phyloP scores from a whole-genome alignment of 2,113 vertebrate genomes.

The Strix uralensis region DNA sequence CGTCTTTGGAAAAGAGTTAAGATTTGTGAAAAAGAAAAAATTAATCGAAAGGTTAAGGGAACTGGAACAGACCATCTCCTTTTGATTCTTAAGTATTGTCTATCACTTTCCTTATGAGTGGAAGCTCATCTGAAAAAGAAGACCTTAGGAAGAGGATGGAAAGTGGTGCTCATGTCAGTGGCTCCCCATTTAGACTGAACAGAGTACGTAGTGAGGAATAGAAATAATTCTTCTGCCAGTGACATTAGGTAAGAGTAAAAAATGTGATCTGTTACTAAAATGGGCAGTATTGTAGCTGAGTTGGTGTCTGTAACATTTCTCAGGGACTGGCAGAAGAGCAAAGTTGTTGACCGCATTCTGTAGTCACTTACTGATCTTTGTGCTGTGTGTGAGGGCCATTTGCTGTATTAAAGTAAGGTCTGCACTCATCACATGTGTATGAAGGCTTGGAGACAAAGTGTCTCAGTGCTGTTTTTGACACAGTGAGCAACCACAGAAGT shows the following conservation, averaged over 20 bases:
- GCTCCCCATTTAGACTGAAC: background rate
- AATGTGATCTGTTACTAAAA: background rate
- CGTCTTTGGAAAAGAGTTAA: background rate
- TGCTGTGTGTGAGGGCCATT: background rate
- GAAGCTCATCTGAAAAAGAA: background rate
- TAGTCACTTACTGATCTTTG: background rate
- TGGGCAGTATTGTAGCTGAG: background rate
- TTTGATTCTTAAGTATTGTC: background rate
- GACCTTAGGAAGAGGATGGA: background rate
- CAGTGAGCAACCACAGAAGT: background rate
- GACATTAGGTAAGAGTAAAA: background rate
- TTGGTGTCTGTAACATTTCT: background rate
- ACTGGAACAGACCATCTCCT: background rate
- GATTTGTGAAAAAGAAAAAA: background rate
- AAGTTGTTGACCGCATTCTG: background rate
- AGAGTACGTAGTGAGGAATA: background rate
- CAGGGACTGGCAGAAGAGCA: background rate
- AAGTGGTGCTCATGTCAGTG: rapidly evolving
- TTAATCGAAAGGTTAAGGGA: background rate
- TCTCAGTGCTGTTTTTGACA: background rate
- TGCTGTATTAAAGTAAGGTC: background rate
- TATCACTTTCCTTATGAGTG: background rate
- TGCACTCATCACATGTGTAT: rapidly evolving
- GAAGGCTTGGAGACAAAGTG: background rate
- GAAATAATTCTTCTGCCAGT: background rate